phyloP scores from a whole-genome alignment of 1,140 invertebrate genomes.

The Rhopalosiphum maidis region DNA sequence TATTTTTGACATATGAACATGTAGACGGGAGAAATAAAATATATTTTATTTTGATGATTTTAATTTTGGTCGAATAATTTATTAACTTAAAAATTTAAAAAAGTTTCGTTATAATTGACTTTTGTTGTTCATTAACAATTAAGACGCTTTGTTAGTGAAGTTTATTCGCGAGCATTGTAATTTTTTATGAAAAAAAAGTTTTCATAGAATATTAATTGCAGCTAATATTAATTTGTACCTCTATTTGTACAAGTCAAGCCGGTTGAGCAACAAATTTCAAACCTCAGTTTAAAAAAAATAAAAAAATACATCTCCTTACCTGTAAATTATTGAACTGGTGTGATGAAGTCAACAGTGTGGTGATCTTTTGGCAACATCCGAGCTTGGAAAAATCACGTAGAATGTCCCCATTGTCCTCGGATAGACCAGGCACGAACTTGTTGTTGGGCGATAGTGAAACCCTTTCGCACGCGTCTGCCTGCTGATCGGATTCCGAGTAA shows the following conservation, averaged over 20 bases:
- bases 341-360: constrained; percentile 64
- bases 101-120: constrained; percentile 7
- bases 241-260: neutral
- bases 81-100: neutral
- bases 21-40: neutral
- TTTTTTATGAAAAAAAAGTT: neutral
- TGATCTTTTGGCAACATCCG: constrained; percentile 46
- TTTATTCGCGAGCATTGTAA: neutral
- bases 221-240: neutral
- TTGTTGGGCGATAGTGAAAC: constrained; percentile 42
- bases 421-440: constrained; percentile 31
- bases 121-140: neutral
- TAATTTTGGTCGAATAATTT: neutral
- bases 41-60: neutral
- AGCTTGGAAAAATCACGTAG: constrained; percentile 44
- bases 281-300: neutral
- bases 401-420: constrained; percentile 41
- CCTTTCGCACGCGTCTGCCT: constrained; percentile 37
- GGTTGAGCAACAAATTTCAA: too few relatives aligned
- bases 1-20: neutral
- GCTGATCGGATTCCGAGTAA: constrained; percentile 44
- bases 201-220: neutral
- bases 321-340: constrained; percentile 76
- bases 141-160: neutral
- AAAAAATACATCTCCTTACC: constrained; percentile 63